These are phyloP conservation scores for Lithophane ornitopus DNA, from an alignment of 2,888 invertebrate species.

Conservation along the genomic window DNA sequence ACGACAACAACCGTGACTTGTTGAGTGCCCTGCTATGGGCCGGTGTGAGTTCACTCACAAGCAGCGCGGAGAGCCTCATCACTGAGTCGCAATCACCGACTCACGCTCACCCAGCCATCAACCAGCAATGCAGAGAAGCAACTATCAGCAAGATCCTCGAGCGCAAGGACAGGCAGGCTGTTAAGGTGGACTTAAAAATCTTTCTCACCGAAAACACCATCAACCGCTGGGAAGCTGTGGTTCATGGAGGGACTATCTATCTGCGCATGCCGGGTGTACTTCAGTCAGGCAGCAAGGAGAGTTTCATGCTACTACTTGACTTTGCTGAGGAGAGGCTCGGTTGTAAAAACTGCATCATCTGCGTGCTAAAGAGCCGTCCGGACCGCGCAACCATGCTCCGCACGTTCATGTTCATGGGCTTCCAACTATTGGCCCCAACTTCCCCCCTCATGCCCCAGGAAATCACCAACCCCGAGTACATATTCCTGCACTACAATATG, in stretches of 20 bases:
- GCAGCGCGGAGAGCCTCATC: constrained; percentile 86
- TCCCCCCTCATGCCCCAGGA: constrained; percentile 89
- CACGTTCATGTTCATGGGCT: constrained; percentile 99
- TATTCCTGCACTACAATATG: constrained; percentile 89
- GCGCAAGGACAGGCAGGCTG: constrained; percentile 92
- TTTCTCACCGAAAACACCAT: constrained; percentile 94
- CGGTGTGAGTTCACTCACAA: constrained; percentile 82
- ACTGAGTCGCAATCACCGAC: constrained; percentile 81
- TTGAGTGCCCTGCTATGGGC: constrained; percentile 88
- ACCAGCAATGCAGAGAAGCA: constrained; percentile 75
- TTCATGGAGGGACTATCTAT: constrained; percentile 94
- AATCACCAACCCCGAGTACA: constrained; percentile 91
- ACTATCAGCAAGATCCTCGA: constrained; percentile 92
- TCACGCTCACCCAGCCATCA: constrained; percentile 76
- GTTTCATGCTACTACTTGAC: constrained; percentile 97
- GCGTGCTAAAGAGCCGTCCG: constrained; percentile 95
- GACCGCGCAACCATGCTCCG: constrained; percentile 97
- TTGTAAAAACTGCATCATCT: constrained; percentile 92
- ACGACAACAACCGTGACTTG: constrained; percentile 90
- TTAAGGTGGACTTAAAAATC: constrained; percentile 93
- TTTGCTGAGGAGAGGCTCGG: constrained; percentile 98
- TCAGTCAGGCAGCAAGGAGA: constrained; percentile 98
- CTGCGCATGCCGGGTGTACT: constrained; percentile 96
- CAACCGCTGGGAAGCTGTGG: constrained; percentile 96
- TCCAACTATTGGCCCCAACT: constrained; percentile 96